Evolutionary conservation across 2,797 vertebrate species (phyloP).

Genomic region (Myotis myotis): DNA sequence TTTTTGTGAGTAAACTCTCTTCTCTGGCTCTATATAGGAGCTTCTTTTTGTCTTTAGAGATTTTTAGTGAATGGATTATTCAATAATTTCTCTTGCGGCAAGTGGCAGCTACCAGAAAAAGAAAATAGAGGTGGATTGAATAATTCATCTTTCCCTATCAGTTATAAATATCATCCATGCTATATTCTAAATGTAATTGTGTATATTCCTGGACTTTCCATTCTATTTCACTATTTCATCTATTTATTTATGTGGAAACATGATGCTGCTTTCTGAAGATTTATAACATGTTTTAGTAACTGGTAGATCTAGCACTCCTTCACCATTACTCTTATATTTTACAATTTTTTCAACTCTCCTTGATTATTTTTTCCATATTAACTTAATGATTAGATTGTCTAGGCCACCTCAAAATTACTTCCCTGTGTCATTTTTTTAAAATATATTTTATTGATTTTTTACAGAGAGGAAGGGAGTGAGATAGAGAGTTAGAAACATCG

Average conservation of each 20-base stretch:
- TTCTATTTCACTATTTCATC: neutral
- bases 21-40: neutral
- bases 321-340: neutral
- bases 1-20: neutral
- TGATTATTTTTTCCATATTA: constrained; percentile 1
- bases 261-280: neutral
- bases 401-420: neutral
- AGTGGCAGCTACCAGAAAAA: neutral
- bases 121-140: neutral
- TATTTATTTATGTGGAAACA: neutral
- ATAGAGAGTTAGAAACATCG: no score
- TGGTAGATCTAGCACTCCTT: neutral
- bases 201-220: neutral
- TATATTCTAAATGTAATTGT: neutral
- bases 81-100: neutral
- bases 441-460: no score
- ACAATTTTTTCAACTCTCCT: neutral
- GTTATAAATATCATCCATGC: neutral
- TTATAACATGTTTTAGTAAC: neutral
- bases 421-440: neutral
- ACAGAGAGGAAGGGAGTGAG: no score
- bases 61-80: neutral
- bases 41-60: neutral
- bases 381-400: neutral
- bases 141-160: neutral